phyloP scores from a whole-genome alignment of 2,888 invertebrate species.

The Drepana falcataria region DNA sequence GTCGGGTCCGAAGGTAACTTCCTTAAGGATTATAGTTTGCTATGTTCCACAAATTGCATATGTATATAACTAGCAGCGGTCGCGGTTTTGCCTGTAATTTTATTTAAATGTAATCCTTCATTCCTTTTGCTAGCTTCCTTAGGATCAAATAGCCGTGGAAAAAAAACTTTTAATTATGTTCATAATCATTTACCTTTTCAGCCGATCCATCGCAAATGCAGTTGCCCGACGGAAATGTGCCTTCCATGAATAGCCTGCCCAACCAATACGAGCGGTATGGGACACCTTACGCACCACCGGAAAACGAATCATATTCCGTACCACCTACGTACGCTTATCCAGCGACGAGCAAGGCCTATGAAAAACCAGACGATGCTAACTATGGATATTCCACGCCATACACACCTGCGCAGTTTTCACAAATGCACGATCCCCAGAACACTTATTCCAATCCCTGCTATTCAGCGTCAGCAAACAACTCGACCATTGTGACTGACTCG shows the following conservation, averaged over 20 bases:
- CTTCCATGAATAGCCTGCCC: conserved; percentile 35
- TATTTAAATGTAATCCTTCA: too few relatives aligned
- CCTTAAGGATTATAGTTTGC: too few relatives aligned
- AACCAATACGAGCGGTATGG: conserved; percentile 50
- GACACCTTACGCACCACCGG: conserved; percentile 38
- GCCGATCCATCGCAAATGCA: conserved; percentile 57
- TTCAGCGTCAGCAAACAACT: conserved; percentile 47
- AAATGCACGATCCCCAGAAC: conserved; percentile 38
- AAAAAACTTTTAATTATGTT: too few relatives aligned
- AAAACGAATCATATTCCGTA: conserved; percentile 38
- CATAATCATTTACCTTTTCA: conserved; percentile 15
- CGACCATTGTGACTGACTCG: conserved; percentile 51
- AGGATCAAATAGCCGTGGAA: too few relatives aligned
- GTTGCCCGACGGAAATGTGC: conserved; percentile 60
- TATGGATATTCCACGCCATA: conserved; percentile 52
- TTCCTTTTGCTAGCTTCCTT: too few relatives aligned
- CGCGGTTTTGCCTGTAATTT: too few relatives aligned
- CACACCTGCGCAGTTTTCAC: conserved; percentile 56
- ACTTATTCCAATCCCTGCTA: conserved; percentile 58
- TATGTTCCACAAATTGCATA: too few relatives aligned
- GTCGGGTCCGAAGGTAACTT: conserved; percentile 83
- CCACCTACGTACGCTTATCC: conserved; percentile 44
- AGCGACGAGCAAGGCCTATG: conserved; percentile 38
- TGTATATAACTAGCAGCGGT: too few relatives aligned
- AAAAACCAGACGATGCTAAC: conserved; percentile 44